phyloP scores from a whole-genome alignment of 2,888 invertebrate genomes.

The Lepeophtheirus nordmannii region DNA sequence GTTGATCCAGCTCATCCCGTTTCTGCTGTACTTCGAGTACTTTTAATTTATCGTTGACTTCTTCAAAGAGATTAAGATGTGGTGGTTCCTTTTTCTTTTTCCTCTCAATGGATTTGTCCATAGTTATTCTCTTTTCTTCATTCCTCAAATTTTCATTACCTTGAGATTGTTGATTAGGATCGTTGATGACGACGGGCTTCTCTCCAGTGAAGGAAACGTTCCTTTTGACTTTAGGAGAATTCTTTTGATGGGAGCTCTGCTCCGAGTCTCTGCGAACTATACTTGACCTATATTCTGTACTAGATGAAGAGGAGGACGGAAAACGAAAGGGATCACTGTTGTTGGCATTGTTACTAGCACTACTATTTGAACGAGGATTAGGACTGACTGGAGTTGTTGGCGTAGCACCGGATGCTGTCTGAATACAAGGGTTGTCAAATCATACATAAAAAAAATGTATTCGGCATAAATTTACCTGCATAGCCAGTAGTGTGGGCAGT shows the following conservation, averaged over 20 bases:
- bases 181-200: background rate
- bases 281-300: background rate
- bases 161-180: background rate
- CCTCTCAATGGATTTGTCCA: background rate
- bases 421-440: too few relatives aligned
- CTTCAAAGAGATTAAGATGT: background rate
- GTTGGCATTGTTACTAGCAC: background rate
- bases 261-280: too few relatives aligned
- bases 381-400: background rate
- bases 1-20: background rate
- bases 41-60: background rate
- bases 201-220: conserved; percentile 12
- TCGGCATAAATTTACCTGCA: conserved; percentile 3
- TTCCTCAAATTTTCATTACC: background rate
- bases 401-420: background rate
- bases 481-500: conserved; percentile 10
- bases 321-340: background rate
- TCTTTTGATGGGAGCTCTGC: background rate
- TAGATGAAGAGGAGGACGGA: background rate
- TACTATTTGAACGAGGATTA: background rate
- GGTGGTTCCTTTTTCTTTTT: background rate
- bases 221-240: background rate
- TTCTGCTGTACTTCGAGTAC: background rate
- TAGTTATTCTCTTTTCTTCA: background rate
- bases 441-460: background rate